Evolutionary conservation across 2,113 vertebrate genomes (phyloP), one percentile per base, ranked within the genome.

Genomic region (Mus pahari): DNA sequence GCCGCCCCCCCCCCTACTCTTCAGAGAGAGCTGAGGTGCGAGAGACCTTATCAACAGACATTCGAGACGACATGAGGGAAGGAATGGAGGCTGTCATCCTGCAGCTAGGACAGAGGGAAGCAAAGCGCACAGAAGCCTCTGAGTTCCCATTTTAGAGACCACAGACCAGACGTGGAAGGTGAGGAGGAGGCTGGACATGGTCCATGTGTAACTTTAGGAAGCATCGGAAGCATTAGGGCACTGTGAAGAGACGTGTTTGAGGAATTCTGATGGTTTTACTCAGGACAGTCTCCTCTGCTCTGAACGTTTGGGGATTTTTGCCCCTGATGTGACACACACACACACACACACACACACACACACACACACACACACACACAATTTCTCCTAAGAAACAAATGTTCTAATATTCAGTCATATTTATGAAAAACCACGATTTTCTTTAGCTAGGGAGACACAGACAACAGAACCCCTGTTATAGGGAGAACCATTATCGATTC

Each of bases 301-400:
- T 22, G 0, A 45, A 53, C 45, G 6, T 60, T 66, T 45, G 17
- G 33, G 17, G 33, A n/a, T 64, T 62, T 55, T 86, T 58, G n/a
- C 53, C 50, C 33, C 48, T 31, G n/a, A 73, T 2, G 4, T 42
- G 19, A 73, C 11, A 39, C 4, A 73, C 19, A 42, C 20, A 39
- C 16, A 79, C 31, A 53, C 48, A 79, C 77, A 79, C 48, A 78
- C 26, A 48, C 42, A 77, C 48, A 53, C 48, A 79, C 17, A 55
- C 17, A 53, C 7, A 53, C 77, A 31, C 45, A 9, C 28, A 9
- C 20, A 74, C 20, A 42, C 53, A 20, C n/a, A 39, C 1, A 7
- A 24, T 66, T 88, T 58, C 70, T 88, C 36, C 19, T 90, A 73
- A 97, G 36, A 94, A 87, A 90, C 6, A 1, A 86, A 28, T 93